Conservation (phyloP, 2,113 vertebrate genomes). For the Lycaon pictus region DNA sequence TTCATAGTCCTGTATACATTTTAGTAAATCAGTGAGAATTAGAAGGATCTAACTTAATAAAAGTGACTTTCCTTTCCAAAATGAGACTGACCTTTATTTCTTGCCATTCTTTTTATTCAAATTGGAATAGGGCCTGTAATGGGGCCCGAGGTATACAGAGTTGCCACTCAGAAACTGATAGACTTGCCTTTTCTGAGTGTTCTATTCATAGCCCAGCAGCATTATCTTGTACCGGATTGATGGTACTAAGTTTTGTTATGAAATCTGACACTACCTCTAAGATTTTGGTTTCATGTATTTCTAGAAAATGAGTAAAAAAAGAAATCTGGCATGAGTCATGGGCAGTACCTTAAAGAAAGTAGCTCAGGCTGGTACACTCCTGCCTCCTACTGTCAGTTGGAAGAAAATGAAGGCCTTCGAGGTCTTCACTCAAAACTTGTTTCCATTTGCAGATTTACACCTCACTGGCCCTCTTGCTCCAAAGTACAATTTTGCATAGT, state of each 20-base stretch:
- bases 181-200: background rate
- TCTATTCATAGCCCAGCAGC: background rate
- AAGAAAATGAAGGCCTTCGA: background rate
- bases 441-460: background rate
- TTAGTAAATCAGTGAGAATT: conserved; percentile 1
- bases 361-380: background rate
- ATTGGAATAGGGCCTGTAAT: background rate
- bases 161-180: background rate
- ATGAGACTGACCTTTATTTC: background rate
- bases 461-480: background rate
- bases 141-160: background rate
- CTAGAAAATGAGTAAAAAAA: conserved; percentile 52
- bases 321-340: background rate
- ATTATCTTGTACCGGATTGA: background rate
- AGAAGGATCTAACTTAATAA: conserved; percentile 39
- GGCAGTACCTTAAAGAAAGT: background rate
- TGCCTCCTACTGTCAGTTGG: conserved; percentile 61
- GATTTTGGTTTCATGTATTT: conserved; percentile 60
- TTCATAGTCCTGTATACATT: background rate
- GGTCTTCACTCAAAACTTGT: background rate
- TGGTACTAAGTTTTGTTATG: conserved; percentile 36
- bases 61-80: conserved; percentile 17
- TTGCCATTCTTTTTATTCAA: background rate
- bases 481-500: background rate
- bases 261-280: conserved; percentile 57